Conservation (phyloP, 1,140 invertebrate genomes). For the Bombus polaris region DNA sequence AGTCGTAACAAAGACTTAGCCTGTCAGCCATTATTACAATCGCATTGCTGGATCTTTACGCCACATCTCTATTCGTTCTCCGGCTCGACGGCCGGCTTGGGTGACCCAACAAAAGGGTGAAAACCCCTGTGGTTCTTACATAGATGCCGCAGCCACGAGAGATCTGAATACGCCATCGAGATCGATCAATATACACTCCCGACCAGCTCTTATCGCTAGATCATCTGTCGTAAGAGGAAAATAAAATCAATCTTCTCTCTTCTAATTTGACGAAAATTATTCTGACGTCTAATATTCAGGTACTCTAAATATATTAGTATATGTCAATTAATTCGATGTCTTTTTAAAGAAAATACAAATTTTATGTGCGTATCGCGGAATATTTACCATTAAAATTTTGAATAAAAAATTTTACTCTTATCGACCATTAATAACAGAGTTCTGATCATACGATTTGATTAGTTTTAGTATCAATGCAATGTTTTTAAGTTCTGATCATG, state of each 20-base stretch:
- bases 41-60: constrained; percentile 70
- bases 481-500: too few relatives aligned
- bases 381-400: not conserved
- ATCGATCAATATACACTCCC: not conserved
- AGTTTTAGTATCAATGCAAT: too few relatives aligned
- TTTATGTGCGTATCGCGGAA: not conserved
- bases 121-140: constrained; percentile 70
- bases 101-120: constrained; percentile 73
- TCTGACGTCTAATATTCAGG: not conserved
- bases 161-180: constrained; percentile 13
- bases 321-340: too few relatives aligned
- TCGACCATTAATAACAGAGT: too few relatives aligned
- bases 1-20: constrained; percentile 57
- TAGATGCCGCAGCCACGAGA: constrained; percentile 21
- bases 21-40: constrained; percentile 71
- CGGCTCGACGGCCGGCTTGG: constrained; percentile 60
- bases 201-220: not conserved
- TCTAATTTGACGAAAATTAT: constrained; percentile 11
- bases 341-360: not conserved
- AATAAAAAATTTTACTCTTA: too few relatives aligned
- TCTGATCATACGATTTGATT: too few relatives aligned
- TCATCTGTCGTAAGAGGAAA: not conserved
- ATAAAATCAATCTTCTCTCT: not conserved
- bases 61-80: constrained; percentile 73
- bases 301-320: not conserved